Conservation (phyloP, 2,888 invertebrate species). For the Sceliomorpha sp. region DNA sequence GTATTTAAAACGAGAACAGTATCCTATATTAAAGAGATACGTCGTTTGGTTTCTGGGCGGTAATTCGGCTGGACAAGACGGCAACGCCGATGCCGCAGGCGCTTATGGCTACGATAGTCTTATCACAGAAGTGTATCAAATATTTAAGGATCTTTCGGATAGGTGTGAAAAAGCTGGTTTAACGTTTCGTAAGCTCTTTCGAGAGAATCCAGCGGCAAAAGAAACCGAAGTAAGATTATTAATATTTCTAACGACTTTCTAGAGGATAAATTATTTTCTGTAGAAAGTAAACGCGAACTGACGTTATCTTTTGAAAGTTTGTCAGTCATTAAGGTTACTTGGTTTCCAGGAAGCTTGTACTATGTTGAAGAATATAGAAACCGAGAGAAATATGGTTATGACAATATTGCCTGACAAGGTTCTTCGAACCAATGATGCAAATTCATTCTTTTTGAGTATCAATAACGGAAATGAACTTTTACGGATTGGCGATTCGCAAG, state of each 20-base stretch:
- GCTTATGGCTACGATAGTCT: conserved; percentile 68
- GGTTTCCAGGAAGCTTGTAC: no score
- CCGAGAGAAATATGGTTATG: conserved; percentile 42
- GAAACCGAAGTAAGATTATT: conserved; percentile 13
- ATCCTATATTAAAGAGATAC: conserved; percentile 67
- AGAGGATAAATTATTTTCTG: background rate
- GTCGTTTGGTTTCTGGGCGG: conserved; percentile 69
- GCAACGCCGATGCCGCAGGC: conserved; percentile 63
- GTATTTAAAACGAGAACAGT: conserved; percentile 65
- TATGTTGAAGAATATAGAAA: conserved; percentile 28
- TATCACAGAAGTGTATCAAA: conserved; percentile 59
- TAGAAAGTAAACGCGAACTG: no score
- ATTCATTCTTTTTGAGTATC: conserved; percentile 61
- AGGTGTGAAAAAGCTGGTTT: conserved; percentile 30
- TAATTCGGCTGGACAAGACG: conserved; percentile 65
- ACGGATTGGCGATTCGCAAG: conserved; percentile 54
- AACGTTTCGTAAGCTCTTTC: conserved; percentile 33
- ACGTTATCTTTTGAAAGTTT: no score
- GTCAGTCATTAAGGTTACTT: no score
- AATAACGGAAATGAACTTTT: conserved; percentile 67
- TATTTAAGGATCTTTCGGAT: conserved; percentile 51
- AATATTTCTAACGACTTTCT: background rate
- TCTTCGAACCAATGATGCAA: conserved; percentile 57
- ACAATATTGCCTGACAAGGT: conserved; percentile 61
- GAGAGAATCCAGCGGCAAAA: conserved; percentile 12